Percentiles rank a stretch among this genome's conserved stretches.
These are phyloP conservation scores for Morpho helenor DNA, from an alignment of 2,888 invertebrate genomes.

Conservation along the genomic window DNA sequence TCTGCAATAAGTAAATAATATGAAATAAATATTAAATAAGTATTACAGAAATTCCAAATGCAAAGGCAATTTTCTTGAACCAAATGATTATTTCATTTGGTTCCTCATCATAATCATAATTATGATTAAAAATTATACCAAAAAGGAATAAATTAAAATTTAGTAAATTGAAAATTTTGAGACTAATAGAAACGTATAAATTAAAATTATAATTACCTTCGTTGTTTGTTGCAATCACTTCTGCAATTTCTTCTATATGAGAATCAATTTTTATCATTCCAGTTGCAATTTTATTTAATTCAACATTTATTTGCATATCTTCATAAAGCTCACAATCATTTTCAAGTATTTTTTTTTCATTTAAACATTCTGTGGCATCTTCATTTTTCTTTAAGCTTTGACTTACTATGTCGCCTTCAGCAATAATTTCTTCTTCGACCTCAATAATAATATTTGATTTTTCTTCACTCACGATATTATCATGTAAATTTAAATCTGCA, in stretches of 20 bases:
- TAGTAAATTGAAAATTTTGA: background rate
- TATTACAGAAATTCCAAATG: too few relatives aligned
- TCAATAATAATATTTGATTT: slow-evolving; percentile 26
- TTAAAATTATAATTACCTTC: slow-evolving; percentile 13
- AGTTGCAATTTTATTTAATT: slow-evolving; percentile 26
- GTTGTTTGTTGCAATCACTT: slow-evolving; percentile 35
- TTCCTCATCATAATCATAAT: too few relatives aligned
- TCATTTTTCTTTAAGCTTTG: slow-evolving; percentile 42
- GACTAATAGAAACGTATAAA: background rate
- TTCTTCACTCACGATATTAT: slow-evolving; percentile 42
- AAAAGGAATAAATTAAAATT: background rate
- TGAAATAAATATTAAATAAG: too few relatives aligned
- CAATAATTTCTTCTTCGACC: slow-evolving; percentile 25
- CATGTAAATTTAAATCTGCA: slow-evolving; percentile 68
- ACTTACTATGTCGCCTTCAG: slow-evolving; percentile 62
- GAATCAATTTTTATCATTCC: background rate
- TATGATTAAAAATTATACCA: slow-evolving; percentile 5
- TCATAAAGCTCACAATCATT: slow-evolving; percentile 39
- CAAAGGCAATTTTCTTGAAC: too few relatives aligned
- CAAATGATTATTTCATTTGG: too few relatives aligned
- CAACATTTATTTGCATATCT: slow-evolving; percentile 25
- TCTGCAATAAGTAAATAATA: slow-evolving; percentile 48
- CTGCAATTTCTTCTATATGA: slow-evolving; percentile 20
- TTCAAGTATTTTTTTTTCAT: slow-evolving; percentile 38
- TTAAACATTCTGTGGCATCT: background rate